Evolutionary conservation across 1,140 invertebrate species (phyloP), one percentile per base, ranked within the genome.

Genomic region (Drosophila kanapiae): DNA sequence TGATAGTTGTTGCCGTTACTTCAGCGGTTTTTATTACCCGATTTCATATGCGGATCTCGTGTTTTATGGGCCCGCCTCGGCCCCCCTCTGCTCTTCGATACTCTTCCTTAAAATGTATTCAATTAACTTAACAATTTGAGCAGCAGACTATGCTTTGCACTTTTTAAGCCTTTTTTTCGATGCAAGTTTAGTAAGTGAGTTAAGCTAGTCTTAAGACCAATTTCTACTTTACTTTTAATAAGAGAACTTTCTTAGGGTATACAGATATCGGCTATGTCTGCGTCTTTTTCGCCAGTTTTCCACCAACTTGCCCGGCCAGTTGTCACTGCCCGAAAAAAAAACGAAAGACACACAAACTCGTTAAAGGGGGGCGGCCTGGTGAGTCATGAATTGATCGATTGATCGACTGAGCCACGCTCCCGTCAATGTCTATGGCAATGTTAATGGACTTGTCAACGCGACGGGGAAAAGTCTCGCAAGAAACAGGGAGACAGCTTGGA

Each of bases 361-460:
- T 35, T 18, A 35, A 37, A 53, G 31, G 42, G 58, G 40, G 58
- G 31, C 16, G 58, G 18, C 13, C 6, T 14, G 51, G 13, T 68
- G 57, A 62, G 42, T 62, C 64, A 68, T 29, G 33, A 33, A 45
- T 63, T 35, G 57, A 68, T 49, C 16, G 29, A 40, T 49, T 49
- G 65, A 63, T 63, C 58, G 45, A 49, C 9, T 49, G 27, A 62
- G 57, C 43, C 29, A 13, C 16, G 57, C 58, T 68, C 57, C 61
- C 23, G 65, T 63, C 65, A 68, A 68, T 68, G 65, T 68, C 65
- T 68, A 63, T 68, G 64, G 58, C 65, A 68, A 68, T 68, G 65
- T 68, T 68, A 68, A 62, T 68, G 64, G 64, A 62, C 35, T 62
- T 68, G 64, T 68, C 27, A 68, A 14, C 45, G 57, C 16, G 29